Conservation (phyloP, 2,888 invertebrate genomes). For the Phragmatobia fuliginosa region DNA sequence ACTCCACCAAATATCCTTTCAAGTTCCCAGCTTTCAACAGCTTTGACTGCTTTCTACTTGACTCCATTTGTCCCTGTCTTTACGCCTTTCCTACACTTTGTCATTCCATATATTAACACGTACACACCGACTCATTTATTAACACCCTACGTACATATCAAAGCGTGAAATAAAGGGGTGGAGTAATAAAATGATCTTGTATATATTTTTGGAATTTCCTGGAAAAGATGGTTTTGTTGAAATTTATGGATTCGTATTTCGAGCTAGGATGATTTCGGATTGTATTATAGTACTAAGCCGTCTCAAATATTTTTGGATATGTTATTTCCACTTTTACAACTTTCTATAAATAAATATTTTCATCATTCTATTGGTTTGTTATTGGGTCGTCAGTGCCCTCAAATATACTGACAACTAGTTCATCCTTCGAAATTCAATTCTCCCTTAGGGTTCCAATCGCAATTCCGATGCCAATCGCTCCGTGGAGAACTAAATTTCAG, state of each 20-base stretch:
- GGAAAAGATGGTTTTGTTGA: not conserved
- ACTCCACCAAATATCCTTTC: conserved; percentile 10
- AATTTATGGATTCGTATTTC: conserved; percentile 8
- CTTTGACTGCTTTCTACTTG: conserved; percentile 29
- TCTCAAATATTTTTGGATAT: not conserved
- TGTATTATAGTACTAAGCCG: not conserved
- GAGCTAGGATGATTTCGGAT: conserved; percentile 10
- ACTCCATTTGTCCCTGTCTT: conserved; percentile 48
- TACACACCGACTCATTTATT: conserved; percentile 41
- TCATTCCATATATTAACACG: conserved; percentile 50
- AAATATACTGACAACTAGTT: no score
- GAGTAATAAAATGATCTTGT: conserved; percentile 15
- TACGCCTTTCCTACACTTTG: conserved; percentile 44
- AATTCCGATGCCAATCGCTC: no score
- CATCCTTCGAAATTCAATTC: no score
- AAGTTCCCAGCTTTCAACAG: conserved; percentile 23
- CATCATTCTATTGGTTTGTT: no score
- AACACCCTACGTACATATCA: conserved; percentile 39
- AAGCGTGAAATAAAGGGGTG: conserved; percentile 40
- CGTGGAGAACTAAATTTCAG: no score
- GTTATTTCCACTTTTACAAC: not conserved
- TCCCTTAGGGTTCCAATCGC: no score
- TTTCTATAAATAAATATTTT: not conserved
- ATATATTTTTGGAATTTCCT: conserved; percentile 11
- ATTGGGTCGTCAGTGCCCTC: no score